Evolutionary conservation across 2,888 invertebrate genomes (phyloP), one percentile per base, ranked within the genome.

Genomic region (Xylota segnis): DNA sequence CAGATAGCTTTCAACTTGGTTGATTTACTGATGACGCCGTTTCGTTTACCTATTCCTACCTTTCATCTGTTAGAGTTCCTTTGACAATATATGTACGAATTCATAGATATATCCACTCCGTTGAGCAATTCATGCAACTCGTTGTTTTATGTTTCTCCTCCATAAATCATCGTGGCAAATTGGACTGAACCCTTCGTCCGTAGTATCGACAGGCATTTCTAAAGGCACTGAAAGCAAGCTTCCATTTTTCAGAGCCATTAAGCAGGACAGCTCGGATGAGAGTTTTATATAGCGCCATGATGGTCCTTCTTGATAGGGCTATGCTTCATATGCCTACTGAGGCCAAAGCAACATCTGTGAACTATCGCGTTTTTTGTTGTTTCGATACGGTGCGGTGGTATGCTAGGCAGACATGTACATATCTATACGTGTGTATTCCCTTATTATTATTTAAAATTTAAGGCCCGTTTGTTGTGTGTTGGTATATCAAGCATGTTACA

Each of bases 221-320:
- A 1, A 32, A 32, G 32, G 54, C 29, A 56, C 14, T 10, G 32
- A 14, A 56, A 27, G 29, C 14, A 32, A 27, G 29, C 54, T 29
- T 14, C 32, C 54, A 32, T 56, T 56, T 56, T 56, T 56, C 54
- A 56, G 32, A n/a, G 32, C 54, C 32, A 56, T 56, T 56, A 32
- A 32, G 14, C 54, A 56, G 32, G 32, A 56, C 5, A 12, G 0
- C 54, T 32, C 7, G 4, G 29, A 32, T 32, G 54, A 56, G 27
- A 16, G 54, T 32, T 56, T 56, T 32, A 14, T 56, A 14, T 10
- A 32, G 32, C 14, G 4, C 5, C 5, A 29, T n/a, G n/a, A 56
- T 29, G 32, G 54, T 32, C 12, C n/a, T 56, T 52, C 14, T 4
- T 4, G 23, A 52, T 47, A 47, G 12, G 50, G 50, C 23, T 12